These are phyloP conservation scores for Microtus montanus DNA, from an alignment of 2,113 vertebrate species.

Conservation along the genomic window DNA sequence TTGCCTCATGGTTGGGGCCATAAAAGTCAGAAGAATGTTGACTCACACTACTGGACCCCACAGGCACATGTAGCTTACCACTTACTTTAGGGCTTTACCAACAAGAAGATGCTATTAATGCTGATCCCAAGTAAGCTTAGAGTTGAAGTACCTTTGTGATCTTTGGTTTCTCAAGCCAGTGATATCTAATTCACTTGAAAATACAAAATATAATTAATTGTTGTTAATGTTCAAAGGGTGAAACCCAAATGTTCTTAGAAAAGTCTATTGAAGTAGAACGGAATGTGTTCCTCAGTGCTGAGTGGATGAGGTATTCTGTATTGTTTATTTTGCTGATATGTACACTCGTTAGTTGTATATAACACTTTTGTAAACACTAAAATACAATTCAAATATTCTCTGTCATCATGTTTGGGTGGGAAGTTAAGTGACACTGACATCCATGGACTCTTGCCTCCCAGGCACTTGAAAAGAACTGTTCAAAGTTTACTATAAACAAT, in stretches of 20 bases:
- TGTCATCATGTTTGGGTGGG: neutral
- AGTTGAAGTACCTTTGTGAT: neutral
- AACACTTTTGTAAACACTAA: constrained; percentile 30
- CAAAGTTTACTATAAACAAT: neutral
- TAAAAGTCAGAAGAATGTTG: neutral
- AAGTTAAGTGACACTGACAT: neutral
- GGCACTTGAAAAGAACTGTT: neutral
- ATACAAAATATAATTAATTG: neutral
- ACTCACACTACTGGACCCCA: neutral
- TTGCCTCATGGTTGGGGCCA: neutral
- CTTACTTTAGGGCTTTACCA: neutral
- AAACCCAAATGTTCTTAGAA: neutral
- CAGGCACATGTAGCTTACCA: neutral
- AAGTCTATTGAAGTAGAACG: constrained; percentile 6
- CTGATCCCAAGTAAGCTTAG: neutral
- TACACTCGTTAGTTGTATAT: neutral
- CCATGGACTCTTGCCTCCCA: neutral
- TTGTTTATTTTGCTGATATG: constrained; percentile 48
- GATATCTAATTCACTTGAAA: neutral
- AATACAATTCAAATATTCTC: neutral
- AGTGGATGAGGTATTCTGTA: neutral
- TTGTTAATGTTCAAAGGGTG: neutral
- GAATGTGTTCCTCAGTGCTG: neutral
- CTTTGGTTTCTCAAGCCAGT: neutral
- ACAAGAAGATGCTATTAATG: neutral